phyloP scores from a whole-genome alignment of 2,113 vertebrate genomes.

The Rissa tridactyla region DNA sequence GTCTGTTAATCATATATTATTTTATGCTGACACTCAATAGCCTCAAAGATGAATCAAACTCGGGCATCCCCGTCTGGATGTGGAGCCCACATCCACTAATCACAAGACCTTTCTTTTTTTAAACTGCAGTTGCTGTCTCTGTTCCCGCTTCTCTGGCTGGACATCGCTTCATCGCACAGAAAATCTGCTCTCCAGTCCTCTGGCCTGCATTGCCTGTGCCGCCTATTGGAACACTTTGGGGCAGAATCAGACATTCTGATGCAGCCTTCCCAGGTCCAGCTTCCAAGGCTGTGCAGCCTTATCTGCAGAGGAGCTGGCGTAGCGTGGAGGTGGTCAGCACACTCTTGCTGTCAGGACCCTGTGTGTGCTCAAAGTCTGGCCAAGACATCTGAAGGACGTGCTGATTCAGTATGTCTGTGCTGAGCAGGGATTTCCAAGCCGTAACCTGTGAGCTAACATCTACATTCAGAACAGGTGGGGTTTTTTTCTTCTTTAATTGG shows the following conservation, averaged over 20 bases:
- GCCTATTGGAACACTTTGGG: background rate
- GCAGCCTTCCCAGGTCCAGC: background rate
- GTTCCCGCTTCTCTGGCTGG: background rate
- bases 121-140: constrained; percentile 38
- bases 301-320: background rate
- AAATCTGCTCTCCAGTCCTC: background rate
- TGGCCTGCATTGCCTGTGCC: background rate
- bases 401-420: background rate
- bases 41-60: background rate
- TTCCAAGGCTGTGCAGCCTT: background rate
- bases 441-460: background rate
- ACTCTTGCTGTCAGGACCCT: background rate
- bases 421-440: background rate
- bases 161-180: background rate
- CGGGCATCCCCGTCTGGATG: background rate
- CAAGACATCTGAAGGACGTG: background rate
- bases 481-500: background rate
- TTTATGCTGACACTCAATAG: background rate
- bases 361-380: background rate
- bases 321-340: background rate
- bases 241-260: background rate
- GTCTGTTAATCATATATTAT: background rate
- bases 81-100: background rate
- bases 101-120: constrained; percentile 52
- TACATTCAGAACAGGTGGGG: background rate